Percentiles rank a stretch among this genome's conserved stretches.
These are phyloP conservation scores for Pelagia noctiluca DNA, from an alignment of 30 jellyfish, hydroid and myxozoan genomes.

Conservation along the genomic window DNA sequence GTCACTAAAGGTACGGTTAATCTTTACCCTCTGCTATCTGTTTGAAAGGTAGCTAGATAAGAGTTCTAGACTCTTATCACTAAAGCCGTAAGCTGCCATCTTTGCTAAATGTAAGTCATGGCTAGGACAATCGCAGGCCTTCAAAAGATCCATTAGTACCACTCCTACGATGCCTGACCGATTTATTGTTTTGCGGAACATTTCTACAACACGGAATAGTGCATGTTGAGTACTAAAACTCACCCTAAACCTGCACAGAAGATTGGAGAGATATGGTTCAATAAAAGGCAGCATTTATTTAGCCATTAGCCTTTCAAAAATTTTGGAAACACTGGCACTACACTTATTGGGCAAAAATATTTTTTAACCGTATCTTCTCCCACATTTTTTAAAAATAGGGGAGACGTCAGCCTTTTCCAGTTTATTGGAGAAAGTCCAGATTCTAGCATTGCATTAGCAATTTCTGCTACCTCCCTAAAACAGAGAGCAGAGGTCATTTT, in stretches of 20 bases:
- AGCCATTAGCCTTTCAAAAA: not conserved
- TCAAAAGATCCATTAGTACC: too few relatives aligned
- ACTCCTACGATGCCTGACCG: too few relatives aligned
- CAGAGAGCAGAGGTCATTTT: too few relatives aligned
- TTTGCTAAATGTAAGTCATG: not conserved
- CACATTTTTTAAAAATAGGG: not conserved
- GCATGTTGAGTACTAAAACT: not conserved
- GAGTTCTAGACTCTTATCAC: not conserved
- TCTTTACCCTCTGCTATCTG: too few relatives aligned
- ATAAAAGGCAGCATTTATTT: not conserved
- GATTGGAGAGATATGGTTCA: too few relatives aligned
- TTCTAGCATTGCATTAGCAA: not conserved
- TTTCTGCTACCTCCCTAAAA: slow-evolving; percentile 1
- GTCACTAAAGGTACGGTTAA: too few relatives aligned
- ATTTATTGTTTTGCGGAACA: too few relatives aligned
- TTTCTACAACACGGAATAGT: not conserved
- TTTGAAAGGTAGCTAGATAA: too few relatives aligned
- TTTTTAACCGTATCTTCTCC: not conserved
- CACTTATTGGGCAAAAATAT: too few relatives aligned
- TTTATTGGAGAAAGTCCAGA: not conserved
- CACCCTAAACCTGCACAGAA: not conserved
- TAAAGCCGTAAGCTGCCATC: not conserved
- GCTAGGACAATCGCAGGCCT: not conserved
- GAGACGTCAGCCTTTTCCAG: not conserved
- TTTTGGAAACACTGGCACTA: too few relatives aligned